Evolutionary conservation across 2,113 vertebrate genomes (phyloP).

Genomic region (Menidia beryllina): DNA sequence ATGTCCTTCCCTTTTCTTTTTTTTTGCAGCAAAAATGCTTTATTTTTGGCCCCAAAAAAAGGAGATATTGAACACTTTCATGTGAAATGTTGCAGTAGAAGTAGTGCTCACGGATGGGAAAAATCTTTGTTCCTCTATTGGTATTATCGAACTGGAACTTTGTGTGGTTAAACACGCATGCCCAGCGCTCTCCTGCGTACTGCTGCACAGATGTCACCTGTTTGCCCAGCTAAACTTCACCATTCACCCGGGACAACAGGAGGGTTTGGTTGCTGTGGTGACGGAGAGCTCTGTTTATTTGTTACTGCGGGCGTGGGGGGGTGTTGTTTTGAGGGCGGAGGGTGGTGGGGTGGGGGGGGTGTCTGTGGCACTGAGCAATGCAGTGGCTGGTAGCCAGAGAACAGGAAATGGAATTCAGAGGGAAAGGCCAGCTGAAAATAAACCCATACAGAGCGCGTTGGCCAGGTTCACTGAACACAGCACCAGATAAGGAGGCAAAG

Average conservation of each 20-base stretch:
- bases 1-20: too few species aligned
- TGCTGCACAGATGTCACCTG: slow-evolving; percentile 54
- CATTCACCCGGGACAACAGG: slow-evolving; percentile 44
- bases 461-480: slow-evolving; percentile 37
- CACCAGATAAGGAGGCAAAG: slow-evolving; percentile 71
- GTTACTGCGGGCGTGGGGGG: slow-evolving; percentile 50
- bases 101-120: slow-evolving; percentile 3
- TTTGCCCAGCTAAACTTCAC: slow-evolving; percentile 47
- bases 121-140: neutral
- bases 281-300: slow-evolving; percentile 68
- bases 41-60: too few species aligned
- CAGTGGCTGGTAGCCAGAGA: slow-evolving; percentile 70
- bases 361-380: slow-evolving; percentile 40
- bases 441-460: slow-evolving; percentile 57
- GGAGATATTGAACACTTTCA: too few species aligned
- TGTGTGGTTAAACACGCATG: neutral
- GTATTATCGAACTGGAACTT: neutral
- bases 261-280: slow-evolving; percentile 68
- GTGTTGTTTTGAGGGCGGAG: too few species aligned
- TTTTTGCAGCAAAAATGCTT: too few species aligned
- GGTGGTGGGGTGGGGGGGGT: slow-evolving; percentile 9
- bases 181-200: slow-evolving; percentile 13
- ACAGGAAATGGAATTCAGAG: slow-evolving; percentile 69
- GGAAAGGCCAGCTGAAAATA: slow-evolving; percentile 80
- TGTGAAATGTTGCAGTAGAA: neutral